phyloP scores from a whole-genome alignment of 1,140 invertebrate species.

The Aradophagus sp. region DNA sequence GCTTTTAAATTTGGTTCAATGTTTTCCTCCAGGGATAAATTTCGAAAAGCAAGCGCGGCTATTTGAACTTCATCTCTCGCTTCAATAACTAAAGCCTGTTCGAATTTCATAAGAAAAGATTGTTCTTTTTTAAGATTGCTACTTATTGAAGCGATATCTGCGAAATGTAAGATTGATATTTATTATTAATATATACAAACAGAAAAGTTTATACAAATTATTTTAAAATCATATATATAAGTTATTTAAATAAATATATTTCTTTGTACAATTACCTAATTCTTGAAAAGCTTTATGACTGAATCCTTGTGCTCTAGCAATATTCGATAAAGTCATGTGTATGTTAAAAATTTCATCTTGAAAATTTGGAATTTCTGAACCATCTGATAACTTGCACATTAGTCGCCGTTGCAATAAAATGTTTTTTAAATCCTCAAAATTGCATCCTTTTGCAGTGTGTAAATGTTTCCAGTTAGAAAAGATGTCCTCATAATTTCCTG shows the following conservation, averaged over 20 bases:
- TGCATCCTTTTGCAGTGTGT: slow-evolving; percentile 76
- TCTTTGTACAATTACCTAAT: no score
- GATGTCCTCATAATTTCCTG: slow-evolving; percentile 63
- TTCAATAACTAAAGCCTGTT: slow-evolving; percentile 79
- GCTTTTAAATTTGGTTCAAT: slow-evolving; percentile 69
- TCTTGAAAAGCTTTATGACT: slow-evolving; percentile 52
- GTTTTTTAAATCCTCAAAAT: slow-evolving; percentile 84
- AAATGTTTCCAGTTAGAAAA: slow-evolving; percentile 77
- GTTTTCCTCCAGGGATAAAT: slow-evolving; percentile 73
- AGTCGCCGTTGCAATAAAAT: slow-evolving; percentile 81
- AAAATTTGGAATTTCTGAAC: slow-evolving; percentile 1
- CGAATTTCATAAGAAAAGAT: slow-evolving; percentile 71
- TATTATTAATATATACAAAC: slow-evolving; percentile 6
- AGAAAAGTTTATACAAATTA: no score
- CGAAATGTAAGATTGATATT: neutral
- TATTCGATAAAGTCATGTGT: slow-evolving; percentile 24
- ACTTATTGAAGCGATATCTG: slow-evolving; percentile 61
- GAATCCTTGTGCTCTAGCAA: slow-evolving; percentile 63
- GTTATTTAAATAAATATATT: no score
- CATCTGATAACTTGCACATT: slow-evolving; percentile 75
- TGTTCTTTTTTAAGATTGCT: slow-evolving; percentile 50
- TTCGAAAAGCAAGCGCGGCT: slow-evolving; percentile 75
- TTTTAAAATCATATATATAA: no score
- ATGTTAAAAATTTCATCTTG: slow-evolving; percentile 32
- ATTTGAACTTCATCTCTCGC: slow-evolving; percentile 77